These are phyloP conservation scores for Reticulitermes lucifugus DNA, from an alignment of 2,888 invertebrate genomes.

Conservation along the genomic window DNA sequence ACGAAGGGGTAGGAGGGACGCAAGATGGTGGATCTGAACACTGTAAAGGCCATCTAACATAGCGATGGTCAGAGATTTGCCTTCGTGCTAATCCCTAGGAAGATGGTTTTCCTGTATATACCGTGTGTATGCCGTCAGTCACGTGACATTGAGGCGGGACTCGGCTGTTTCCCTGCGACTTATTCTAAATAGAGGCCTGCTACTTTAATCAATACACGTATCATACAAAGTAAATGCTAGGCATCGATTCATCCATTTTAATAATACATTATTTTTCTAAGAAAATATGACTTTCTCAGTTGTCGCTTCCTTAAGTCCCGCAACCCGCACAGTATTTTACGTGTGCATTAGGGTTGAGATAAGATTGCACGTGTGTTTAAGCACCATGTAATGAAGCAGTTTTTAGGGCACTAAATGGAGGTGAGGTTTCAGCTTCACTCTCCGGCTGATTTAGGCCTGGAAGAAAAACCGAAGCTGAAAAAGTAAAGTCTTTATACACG, in stretches of 20 bases:
- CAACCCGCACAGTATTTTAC: no score
- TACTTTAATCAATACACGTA: not conserved
- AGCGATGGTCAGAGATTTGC: conserved; percentile 28
- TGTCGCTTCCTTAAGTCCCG: no score
- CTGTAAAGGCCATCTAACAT: conserved; percentile 18
- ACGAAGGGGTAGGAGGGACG: not conserved
- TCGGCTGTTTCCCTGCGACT: not conserved
- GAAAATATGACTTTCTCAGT: no score
- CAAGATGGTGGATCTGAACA: not conserved
- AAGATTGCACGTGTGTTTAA: no score
- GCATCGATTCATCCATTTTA: not conserved
- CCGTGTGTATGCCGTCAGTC: not conserved
- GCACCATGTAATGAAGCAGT: no score
- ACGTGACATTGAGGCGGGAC: not conserved
- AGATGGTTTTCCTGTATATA: not conserved
- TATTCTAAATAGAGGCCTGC: not conserved
- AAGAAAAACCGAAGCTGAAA: no score
- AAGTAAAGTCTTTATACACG: no score
- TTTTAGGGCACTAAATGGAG: no score
- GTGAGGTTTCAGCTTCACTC: no score
- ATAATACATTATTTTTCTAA: not conserved
- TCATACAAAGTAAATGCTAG: not conserved
- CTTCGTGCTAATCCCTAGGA: conserved; percentile 3
- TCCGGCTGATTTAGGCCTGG: no score
- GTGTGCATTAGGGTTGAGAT: no score